These are phyloP conservation scores for Thermophis baileyi DNA, from an alignment of 2,113 vertebrate species.

Conservation along the genomic window DNA sequence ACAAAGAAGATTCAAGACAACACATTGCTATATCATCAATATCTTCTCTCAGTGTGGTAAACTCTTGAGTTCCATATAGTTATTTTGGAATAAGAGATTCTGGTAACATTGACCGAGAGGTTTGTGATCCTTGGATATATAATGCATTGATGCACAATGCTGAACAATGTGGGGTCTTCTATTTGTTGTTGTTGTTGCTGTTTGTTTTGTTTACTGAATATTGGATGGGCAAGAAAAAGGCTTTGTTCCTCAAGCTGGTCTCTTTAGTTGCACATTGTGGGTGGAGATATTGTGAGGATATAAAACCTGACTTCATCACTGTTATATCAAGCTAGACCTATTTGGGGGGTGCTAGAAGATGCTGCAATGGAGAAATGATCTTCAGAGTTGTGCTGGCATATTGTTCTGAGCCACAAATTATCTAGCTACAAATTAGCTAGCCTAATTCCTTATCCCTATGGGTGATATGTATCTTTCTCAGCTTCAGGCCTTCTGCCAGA, in stretches of 20 bases:
- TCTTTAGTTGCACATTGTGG: neutral
- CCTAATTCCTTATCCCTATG: neutral
- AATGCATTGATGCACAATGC: neutral
- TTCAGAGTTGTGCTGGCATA: neutral
- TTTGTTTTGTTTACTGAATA: neutral
- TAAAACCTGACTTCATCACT: neutral
- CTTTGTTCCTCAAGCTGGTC: neutral
- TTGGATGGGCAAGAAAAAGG: neutral
- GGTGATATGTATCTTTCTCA: neutral
- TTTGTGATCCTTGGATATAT: neutral
- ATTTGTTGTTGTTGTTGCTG: neutral
- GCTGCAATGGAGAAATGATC: neutral
- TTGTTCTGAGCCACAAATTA: neutral
- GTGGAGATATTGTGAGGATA: neutral
- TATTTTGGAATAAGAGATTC: neutral
- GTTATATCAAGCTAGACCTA: neutral
- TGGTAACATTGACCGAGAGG: neutral
- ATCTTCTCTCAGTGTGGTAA: neutral
- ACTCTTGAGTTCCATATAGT: neutral
- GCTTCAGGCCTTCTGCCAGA: neutral
- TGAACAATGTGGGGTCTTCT: neutral
- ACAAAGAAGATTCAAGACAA: neutral
- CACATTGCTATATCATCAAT: neutral
- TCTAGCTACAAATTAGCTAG: neutral
- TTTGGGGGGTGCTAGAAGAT: neutral